Percentiles rank a stretch among this genome's conserved stretches.
phyloP scores from a whole-genome alignment of 2,797 vertebrate genomes.

The Hyperoplus immaculatus region DNA sequence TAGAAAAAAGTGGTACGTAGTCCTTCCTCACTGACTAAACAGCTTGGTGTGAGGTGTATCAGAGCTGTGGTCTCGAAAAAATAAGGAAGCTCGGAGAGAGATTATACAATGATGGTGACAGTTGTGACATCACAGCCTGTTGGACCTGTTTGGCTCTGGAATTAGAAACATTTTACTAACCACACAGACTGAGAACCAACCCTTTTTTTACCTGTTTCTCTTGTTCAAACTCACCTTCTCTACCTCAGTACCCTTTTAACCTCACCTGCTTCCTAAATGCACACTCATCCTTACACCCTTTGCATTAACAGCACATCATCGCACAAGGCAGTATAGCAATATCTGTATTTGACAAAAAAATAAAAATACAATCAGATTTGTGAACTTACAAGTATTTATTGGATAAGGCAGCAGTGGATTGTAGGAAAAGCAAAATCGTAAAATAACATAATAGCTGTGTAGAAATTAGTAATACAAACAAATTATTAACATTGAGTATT shows the following conservation, averaged over 20 bases:
- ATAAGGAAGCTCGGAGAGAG: slow-evolving; percentile 46
- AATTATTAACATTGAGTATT: not conserved
- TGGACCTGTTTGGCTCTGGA: slow-evolving; percentile 69
- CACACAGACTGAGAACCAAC: slow-evolving; percentile 24
- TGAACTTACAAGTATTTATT: not conserved
- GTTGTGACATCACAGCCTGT: slow-evolving; percentile 59
- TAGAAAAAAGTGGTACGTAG: not conserved
- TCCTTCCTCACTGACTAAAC: slow-evolving; percentile 14
- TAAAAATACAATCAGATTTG: not conserved
- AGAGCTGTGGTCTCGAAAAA: slow-evolving; percentile 39
- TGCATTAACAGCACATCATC: not conserved
- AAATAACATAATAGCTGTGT: not conserved
- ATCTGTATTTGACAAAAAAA: not conserved
- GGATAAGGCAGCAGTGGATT: not conserved
- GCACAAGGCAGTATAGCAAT: not conserved
- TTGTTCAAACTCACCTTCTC: not conserved
- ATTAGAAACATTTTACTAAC: slow-evolving; percentile 63
- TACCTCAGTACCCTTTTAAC: not conserved
- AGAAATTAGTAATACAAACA: not conserved
- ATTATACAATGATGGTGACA: slow-evolving; percentile 25
- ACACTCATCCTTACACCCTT: not conserved
- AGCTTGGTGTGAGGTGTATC: not conserved
- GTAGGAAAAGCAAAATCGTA: not conserved
- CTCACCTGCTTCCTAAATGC: not conserved
- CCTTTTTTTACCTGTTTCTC: slow-evolving; percentile 15